Conservation (phyloP, 2,113 vertebrate genomes). For the Ceyx cyanopectus region DNA sequence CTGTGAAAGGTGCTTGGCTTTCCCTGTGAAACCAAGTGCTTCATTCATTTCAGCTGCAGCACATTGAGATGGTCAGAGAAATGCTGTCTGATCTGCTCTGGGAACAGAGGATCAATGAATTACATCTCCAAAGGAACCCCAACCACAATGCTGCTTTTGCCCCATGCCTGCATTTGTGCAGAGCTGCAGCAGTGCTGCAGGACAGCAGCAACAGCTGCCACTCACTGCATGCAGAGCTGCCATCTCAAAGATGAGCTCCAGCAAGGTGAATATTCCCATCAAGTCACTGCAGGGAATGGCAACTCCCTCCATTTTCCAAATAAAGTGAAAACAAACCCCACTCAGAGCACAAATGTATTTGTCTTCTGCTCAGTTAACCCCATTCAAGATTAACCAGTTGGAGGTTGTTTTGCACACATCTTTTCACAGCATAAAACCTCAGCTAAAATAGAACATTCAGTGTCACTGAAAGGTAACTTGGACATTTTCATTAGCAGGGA, state of each 20-base stretch:
- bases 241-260: background rate
- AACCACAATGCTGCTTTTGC: background rate
- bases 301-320: background rate
- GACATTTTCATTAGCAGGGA: background rate
- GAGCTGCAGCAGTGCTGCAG: background rate
- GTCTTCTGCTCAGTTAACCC: background rate
- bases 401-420: background rate
- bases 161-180: background rate
- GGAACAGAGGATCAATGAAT: background rate
- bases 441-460: background rate
- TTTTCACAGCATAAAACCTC: background rate
- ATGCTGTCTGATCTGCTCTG: background rate
- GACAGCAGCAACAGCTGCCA: background rate
- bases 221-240: background rate
- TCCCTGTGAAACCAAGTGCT: background rate
- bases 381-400: background rate
- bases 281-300: background rate
- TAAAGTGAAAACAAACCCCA: background rate
- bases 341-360: background rate
- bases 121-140: background rate
- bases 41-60: background rate
- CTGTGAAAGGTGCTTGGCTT: background rate
- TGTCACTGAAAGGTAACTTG: rapidly evolving
- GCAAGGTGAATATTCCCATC: background rate
- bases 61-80: background rate